These are phyloP conservation scores for Oxyscelio sp. DNA, from an alignment of 2,888 invertebrate genomes.

Conservation along the genomic window DNA sequence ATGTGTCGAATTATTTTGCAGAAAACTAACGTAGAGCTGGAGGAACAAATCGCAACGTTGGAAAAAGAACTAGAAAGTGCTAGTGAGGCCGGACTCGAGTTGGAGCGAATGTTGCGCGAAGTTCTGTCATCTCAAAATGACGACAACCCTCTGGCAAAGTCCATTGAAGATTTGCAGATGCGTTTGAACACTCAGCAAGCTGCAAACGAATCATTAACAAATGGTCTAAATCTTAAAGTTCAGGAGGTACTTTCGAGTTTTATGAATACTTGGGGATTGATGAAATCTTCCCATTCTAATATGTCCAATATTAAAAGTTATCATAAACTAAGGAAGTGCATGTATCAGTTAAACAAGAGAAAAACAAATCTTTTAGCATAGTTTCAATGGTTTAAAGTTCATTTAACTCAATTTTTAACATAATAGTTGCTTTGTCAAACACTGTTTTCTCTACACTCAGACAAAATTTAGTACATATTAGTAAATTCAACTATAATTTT, in stretches of 20 bases:
- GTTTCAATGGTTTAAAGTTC: no score
- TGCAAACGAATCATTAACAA: constrained; percentile 88
- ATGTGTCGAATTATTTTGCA: constrained; percentile 71
- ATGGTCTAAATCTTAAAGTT: constrained; percentile 86
- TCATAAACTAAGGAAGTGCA: no score
- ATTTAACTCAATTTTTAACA: no score
- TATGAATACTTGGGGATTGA: no score
- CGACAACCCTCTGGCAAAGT: constrained; percentile 90
- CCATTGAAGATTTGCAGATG: constrained; percentile 91
- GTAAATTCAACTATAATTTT: no score
- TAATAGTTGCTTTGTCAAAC: no score
- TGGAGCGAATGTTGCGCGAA: constrained; percentile 92
- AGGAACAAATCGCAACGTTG: constrained; percentile 92
- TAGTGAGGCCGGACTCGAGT: constrained; percentile 94
- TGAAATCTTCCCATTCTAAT: no score
- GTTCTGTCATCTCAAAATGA: constrained; percentile 91
- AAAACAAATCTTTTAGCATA: no score
- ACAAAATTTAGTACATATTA: no score
- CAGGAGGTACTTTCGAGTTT: constrained; percentile 85
- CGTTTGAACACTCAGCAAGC: constrained; percentile 91
- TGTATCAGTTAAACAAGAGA: no score
- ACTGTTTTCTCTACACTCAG: no score
- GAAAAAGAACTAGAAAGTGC: constrained; percentile 94
- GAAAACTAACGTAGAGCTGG: constrained; percentile 89
- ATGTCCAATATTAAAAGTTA: no score